Base-by-base conservation (phyloP, 2,113 vertebrate species). In the Lophius piscatorius region DNA sequence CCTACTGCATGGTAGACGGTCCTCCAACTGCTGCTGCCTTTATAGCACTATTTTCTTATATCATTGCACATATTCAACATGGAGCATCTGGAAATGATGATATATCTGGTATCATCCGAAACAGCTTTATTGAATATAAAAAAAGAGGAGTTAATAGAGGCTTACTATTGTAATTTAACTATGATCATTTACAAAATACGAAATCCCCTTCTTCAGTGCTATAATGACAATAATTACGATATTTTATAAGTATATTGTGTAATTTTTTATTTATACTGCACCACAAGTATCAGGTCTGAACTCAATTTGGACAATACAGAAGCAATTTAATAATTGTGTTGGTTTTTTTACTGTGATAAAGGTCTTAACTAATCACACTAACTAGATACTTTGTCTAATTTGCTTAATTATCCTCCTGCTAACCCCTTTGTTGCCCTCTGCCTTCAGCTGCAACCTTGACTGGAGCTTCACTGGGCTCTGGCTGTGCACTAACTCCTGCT, bases 1-100 rank as follows among this genome's bases (percentile, higher is more conserved):
- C 75, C 58, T 70, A 13, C 31, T 20, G 46, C 36, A 36, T 63
- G 73, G 78, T 70, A 63, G 81, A 80, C 76, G 76, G 55, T 22
- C 24, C 2, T 52, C 0, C 39, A 41, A 0, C 23, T 11, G 11
- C 44, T 36, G 62, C 64, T 14, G 50, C 31, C 36, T 39, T 48
- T 5, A 21, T 70, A 39, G 40, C 16, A 5, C 8, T 29, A 7
- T 9, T 41, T 38, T 39, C 11, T 49, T 62, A 46, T 20, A 42
- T 59, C 31, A 28, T 16, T 34, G 17, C 20, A 33, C 14, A 10
- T 31, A 9, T 63, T 21, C 28, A 12, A 17, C 28, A 7, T 18
- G 1, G 44, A 46, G 6, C 3, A 13, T 16, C 14, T 14, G 33
- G 35, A 4, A 11, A n/a, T 58, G 12, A 13, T 40, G 3, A 45